Evolutionary conservation across 2,113 vertebrate species (phyloP), one percentile per base, ranked within the genome.

Genomic region (Clarias magur): DNA sequence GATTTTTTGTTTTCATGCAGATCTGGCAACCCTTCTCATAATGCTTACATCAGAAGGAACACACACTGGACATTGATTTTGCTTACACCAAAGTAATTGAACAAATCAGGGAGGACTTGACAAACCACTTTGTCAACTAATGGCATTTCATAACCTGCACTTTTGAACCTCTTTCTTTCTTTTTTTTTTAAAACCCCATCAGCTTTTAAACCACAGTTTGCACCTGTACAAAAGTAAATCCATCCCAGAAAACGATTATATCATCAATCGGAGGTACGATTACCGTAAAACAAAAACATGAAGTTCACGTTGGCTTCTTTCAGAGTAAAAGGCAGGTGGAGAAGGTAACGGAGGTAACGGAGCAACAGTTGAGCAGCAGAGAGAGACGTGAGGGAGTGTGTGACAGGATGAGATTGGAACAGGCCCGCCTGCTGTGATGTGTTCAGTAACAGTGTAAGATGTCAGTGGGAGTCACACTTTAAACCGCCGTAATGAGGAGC

Each of bases 361-460:
- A 62, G 79, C 79, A 80, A 38, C 79, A 80, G 79, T 38, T 60
- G 57, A 80, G 79, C 57, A 62, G 30, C 30, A 60, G 19, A 72
- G 83, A 42, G 78, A 34, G 83, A 88, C 54, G 27, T 34, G 56
- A 59, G 56, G 17, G 56, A 27, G 53, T 60, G 81, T 68, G 53
- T 59, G 63, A 86, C 65, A 85, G 67, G 68, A 79, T 72, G 21
- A 84, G 65, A 48, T 65, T 83, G 88, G 72, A 79, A 82, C 76
- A 73, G 72, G 59, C 79, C 87, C 48, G 82, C 83, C 87, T 25
- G 79, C 87, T 68, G 79, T 80, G 80, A 85, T 85, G 73, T 82
- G 79, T 88, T 85, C 79, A 73, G 83, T 78, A 88, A 85, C 79
- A 85, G 84, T 80, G 73, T 82, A 68, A 85, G 76, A 48, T 76